Evolutionary conservation across 2,797 vertebrate species (phyloP).

Genomic region (Falco novaeseelandiae): DNA sequence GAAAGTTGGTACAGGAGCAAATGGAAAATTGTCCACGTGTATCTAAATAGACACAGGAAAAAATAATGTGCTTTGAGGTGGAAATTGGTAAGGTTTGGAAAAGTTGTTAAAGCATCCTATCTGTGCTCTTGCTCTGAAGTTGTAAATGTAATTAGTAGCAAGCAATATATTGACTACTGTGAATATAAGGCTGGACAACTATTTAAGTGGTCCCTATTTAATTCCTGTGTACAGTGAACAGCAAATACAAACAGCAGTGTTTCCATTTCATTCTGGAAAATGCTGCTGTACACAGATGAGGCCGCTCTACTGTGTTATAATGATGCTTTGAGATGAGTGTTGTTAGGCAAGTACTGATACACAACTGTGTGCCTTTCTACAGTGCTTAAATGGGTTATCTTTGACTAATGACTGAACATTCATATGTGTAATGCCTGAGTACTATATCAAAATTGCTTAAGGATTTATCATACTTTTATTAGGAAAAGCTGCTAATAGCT

Average conservation of each 20-base stretch:
- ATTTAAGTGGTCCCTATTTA: accelerated
- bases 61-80: background rate
- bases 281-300: background rate
- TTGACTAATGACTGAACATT: background rate
- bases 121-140: background rate
- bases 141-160: background rate
- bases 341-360: background rate
- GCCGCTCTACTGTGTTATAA: background rate
- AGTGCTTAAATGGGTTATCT: background rate
- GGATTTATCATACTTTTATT: conserved; percentile 3
- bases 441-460: background rate
- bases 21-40: accelerated
- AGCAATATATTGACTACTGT: background rate
- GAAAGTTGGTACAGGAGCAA: background rate
- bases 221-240: background rate
- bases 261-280: background rate
- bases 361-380: background rate
- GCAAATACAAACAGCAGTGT: background rate
- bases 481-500: conserved; percentile 56
- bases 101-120: background rate
- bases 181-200: background rate
- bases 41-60: background rate
- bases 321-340: background rate
- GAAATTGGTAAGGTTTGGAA: background rate
- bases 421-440: background rate